Evolutionary conservation across 2,113 vertebrate species (phyloP), one percentile per base, ranked within the genome.

Genomic region (Paracanthobrama guichenoti): DNA sequence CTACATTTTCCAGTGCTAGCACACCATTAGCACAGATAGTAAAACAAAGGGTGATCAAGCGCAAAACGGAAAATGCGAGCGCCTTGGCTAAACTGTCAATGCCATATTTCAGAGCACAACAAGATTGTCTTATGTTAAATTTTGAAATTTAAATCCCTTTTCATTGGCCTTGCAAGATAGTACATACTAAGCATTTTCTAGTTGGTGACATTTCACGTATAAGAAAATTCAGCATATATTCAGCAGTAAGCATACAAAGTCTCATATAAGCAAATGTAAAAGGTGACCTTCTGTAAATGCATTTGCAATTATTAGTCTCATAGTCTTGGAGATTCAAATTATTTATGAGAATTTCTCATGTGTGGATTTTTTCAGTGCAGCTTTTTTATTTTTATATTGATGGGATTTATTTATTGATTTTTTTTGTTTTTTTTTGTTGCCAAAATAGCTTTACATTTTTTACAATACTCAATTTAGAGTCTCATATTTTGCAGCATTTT

Each of bases 1-100:
- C n/a, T 5, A 20, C 13, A 26, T 79, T 79, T 62, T 44, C 48
- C 35, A 26, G 31, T 16, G 11, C 57, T 5, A 28, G 57, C 6
- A 60, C 55, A 78, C 22, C 8, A 3, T 57, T 78, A 78, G 53
- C 13, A 62, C 57, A 62, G 39, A 69, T 11, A 53, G 28, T 55
- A 20, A 81, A 81, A 71, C 71, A 69, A 71, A 55, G 28, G 10
- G 79, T 24, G 64, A 53, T 71, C 79, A 71, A 31, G 79, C 28
- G 28, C 28, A 81, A 71, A 71, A 53, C 55, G 20, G 62, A 81
- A 81, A 67, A 67, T 67, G 18, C 4, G 4, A 79, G 64, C 7
- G 13, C 50, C 46, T 55, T 71, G 26, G 28, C 22, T 55, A 81
- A 81, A 81, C 79, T 35, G 79, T 46, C 64, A 81, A 24, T 48